Conservation (phyloP, 2,113 vertebrate genomes). For the Eublepharis macularius region DNA sequence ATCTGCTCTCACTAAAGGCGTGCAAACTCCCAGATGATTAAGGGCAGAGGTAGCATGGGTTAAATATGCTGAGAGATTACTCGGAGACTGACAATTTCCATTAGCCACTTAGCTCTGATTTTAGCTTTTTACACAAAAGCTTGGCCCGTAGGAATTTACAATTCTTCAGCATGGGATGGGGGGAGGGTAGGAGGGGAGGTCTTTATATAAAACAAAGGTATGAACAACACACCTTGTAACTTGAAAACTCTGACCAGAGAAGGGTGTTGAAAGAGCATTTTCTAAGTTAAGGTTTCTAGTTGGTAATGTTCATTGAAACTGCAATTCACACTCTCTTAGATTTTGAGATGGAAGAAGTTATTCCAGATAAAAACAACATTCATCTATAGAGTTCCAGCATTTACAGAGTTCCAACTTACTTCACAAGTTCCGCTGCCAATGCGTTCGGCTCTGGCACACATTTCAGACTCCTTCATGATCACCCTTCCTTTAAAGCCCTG, state of each 20-base stretch:
- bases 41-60: constrained; percentile 37
- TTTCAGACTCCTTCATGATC: constrained; percentile 88
- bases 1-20: neutral
- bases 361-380: neutral
- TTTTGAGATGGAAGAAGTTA: neutral
- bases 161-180: constrained; percentile 11
- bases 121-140: constrained; percentile 20
- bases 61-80: constrained; percentile 27
- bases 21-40: constrained; percentile 29
- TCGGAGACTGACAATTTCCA: constrained; percentile 26
- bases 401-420: constrained; percentile 79
- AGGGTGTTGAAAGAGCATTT: neutral
- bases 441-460: constrained; percentile 90
- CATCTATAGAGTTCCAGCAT: neutral
- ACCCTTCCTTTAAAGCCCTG: constrained; percentile 89
- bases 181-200: neutral
- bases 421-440: constrained; percentile 92
- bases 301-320: neutral
- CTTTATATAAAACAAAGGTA: constrained; percentile 23
- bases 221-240: neutral
- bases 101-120: neutral
- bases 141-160: neutral
- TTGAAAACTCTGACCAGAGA: neutral
- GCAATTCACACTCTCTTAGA: accelerated
- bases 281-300: neutral